A percentile compares a stretch with the other conserved stretches of the same genome.
Evolutionary conservation across 2,888 invertebrate genomes (phyloP).

Genomic region (Dynastes tityus): DNA sequence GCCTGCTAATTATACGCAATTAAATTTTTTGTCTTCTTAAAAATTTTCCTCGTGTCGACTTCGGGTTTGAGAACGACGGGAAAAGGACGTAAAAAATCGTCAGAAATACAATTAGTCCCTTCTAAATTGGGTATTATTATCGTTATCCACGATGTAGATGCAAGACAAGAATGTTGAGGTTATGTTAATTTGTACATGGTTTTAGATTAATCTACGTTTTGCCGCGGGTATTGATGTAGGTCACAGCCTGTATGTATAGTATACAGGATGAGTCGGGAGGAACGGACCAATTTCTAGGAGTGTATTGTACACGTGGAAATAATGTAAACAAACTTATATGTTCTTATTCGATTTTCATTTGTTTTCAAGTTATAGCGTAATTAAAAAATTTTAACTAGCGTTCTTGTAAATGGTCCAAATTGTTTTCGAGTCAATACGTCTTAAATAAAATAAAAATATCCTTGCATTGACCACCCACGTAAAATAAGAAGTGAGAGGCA

Average conservation of each 20-base stretch:
- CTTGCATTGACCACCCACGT: too few species aligned
- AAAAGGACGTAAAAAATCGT: slow-evolving; percentile 7
- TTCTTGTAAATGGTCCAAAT: too few species aligned
- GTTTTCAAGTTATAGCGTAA: too few species aligned
- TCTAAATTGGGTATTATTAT: slow-evolving; percentile 30
- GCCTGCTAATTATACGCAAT: slow-evolving; percentile 35
- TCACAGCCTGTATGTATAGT: not conserved
- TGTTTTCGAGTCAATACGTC: too few species aligned
- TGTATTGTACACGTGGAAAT: too few species aligned
- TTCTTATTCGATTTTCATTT: too few species aligned
- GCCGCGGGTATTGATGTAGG: not conserved
- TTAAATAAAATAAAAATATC: too few species aligned
- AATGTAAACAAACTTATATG: too few species aligned
- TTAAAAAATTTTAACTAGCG: too few species aligned
- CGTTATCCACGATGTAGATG: not conserved
- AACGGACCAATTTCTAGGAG: too few species aligned
- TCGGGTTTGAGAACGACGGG: not conserved
- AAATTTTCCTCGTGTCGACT: not conserved
- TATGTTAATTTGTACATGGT: not conserved
- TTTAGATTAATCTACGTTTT: not conserved
- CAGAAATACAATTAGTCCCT: slow-evolving; percentile 31
- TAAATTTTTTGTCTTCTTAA: not conserved
- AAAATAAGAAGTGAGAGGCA: too few species aligned
- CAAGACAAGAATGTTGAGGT: not conserved
- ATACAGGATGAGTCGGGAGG: not conserved